phyloP scores from a whole-genome alignment of 2,797 vertebrate genomes.

The Pantherophis alleghaniensis region DNA sequence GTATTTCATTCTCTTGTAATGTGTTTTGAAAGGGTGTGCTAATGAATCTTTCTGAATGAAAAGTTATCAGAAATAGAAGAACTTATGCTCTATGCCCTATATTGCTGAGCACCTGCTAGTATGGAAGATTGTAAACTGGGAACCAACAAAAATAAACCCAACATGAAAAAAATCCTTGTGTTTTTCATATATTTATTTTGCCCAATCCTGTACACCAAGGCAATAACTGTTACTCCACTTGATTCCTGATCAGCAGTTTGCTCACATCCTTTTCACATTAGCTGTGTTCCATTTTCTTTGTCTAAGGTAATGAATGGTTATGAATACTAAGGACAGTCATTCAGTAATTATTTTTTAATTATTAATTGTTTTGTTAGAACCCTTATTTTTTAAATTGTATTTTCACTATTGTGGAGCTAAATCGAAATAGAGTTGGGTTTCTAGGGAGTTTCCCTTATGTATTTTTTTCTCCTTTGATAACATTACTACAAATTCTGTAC shows the following conservation, averaged over 20 bases:
- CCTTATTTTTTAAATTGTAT: slow-evolving; percentile 75
- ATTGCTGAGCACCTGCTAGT: background rate
- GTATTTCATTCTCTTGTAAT: background rate
- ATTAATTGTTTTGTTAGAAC: slow-evolving; percentile 81
- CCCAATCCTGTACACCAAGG: background rate
- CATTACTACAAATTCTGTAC: slow-evolving; percentile 67
- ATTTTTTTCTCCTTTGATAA: slow-evolving; percentile 77
- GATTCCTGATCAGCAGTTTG: slow-evolving; percentile 65
- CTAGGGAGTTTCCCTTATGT: slow-evolving; percentile 68
- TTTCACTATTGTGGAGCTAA: slow-evolving; percentile 78
- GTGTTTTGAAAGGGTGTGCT: background rate
- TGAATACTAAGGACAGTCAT: slow-evolving; percentile 76
- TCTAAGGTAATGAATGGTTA: slow-evolving; percentile 77
- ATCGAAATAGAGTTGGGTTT: slow-evolving; percentile 75
- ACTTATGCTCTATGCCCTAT: background rate
- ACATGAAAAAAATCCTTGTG: background rate
- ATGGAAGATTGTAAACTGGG: background rate
- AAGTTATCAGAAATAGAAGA: background rate
- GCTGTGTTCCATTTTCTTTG: slow-evolving; percentile 75
- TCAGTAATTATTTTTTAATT: slow-evolving; percentile 83
- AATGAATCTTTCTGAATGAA: background rate
- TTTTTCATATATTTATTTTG: background rate
- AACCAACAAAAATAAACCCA: background rate
- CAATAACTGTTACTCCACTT: background rate
- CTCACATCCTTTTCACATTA: slow-evolving; percentile 69